Percentiles rank a stretch among this genome's conserved stretches.
These are phyloP conservation scores for Coptotermes formosanus DNA, from an alignment of 1,140 invertebrate species.

Conservation along the genomic window DNA sequence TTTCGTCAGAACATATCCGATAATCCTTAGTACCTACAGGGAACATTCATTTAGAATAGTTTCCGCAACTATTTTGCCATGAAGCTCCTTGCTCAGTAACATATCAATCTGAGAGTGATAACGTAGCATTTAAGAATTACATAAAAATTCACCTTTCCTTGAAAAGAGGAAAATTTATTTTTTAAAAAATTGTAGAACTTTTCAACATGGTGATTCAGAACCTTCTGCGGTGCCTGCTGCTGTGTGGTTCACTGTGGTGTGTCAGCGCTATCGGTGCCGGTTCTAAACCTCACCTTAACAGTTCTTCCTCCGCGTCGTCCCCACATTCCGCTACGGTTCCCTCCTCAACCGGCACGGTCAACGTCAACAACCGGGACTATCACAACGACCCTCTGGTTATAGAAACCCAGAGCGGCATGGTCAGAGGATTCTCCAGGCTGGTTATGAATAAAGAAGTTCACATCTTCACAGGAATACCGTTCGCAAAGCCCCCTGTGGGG, in stretches of 20 bases:
- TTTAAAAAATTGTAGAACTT: background rate
- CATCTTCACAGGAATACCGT: conserved; percentile 91
- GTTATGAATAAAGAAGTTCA: conserved; percentile 81
- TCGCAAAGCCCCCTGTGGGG: conserved; percentile 88
- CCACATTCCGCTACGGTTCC: background rate
- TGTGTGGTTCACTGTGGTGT: background rate
- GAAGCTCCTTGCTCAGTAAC: background rate
- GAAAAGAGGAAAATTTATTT: background rate
- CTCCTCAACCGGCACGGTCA: background rate
- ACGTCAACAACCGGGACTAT: background rate
- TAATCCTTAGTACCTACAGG: background rate
- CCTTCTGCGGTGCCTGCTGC: too few species aligned
- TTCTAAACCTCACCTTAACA: background rate
- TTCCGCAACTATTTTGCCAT: too few species aligned
- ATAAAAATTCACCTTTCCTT: background rate
- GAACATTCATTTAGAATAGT: background rate
- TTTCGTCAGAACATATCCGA: background rate
- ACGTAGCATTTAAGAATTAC: background rate
- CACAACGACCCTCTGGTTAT: conserved; percentile 72
- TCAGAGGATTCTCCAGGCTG: conserved; percentile 72
- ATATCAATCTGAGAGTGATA: background rate
- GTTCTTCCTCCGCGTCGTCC: background rate
- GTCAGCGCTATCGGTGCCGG: background rate
- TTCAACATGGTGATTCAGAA: background rate
- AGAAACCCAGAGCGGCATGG: conserved; percentile 72